Evolutionary conservation across 2,113 vertebrate genomes (phyloP).

Genomic region (Caracal caracal): DNA sequence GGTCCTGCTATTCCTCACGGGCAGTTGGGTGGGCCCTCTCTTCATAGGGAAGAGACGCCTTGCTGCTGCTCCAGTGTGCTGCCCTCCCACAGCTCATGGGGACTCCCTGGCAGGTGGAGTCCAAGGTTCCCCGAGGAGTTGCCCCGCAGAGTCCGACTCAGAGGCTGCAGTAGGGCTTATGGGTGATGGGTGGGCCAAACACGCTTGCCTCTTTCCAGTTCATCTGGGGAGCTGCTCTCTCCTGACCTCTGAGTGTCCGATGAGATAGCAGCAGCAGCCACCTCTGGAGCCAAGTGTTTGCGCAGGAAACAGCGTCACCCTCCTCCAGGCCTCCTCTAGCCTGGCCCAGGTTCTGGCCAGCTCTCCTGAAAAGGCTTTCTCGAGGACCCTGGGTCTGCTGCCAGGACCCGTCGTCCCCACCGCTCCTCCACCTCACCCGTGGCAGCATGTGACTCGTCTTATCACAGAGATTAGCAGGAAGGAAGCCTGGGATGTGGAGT

Average conservation of each 20-base stretch:
- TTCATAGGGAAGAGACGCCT: background rate
- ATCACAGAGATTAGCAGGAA: slow-evolving; percentile 52
- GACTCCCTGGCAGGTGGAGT: background rate
- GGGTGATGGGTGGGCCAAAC: fast-evolving
- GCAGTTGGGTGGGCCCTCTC: background rate
- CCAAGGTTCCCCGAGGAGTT: background rate
- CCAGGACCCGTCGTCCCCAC: background rate
- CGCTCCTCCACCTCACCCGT: background rate
- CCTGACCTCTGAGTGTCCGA: slow-evolving; percentile 56
- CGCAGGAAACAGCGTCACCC: background rate
- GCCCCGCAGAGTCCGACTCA: fast-evolving
- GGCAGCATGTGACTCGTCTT: slow-evolving; percentile 47
- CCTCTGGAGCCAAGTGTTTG: background rate
- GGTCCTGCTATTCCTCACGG: background rate
- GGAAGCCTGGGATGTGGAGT: background rate
- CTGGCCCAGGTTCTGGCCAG: background rate
- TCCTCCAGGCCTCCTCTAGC: background rate
- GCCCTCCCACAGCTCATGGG: fast-evolving
- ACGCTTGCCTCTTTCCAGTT: background rate
- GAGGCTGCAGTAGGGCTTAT: background rate
- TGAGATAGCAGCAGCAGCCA: background rate
- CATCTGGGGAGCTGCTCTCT: background rate
- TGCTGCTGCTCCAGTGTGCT: background rate
- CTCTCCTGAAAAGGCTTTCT: background rate
- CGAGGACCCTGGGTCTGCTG: background rate